phyloP scores from a whole-genome alignment of 37 sponge, comb jelly and placozoan species.

The Chondrosia reniformis region DNA sequence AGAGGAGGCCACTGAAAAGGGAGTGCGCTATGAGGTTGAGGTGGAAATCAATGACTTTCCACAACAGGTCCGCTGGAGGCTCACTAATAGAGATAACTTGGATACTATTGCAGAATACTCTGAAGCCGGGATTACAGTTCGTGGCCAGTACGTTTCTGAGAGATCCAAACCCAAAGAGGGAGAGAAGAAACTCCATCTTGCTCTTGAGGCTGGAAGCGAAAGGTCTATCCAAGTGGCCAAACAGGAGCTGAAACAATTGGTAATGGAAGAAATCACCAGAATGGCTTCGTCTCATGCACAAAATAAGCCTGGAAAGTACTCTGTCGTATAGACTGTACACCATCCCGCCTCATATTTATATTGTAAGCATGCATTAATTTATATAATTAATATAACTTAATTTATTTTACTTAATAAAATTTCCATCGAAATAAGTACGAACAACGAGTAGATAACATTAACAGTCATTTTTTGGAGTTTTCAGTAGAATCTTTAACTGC shows the following conservation, averaged over 20 bases:
- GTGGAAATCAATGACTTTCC: slow-evolving; percentile 97
- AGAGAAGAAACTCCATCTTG: slow-evolving; percentile 75
- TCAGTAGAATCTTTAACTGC: too few relatives aligned
- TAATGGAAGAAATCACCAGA: slow-evolving; percentile 86
- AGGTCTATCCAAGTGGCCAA: slow-evolving; percentile 84
- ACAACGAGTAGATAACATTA: too few relatives aligned
- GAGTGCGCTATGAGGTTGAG: slow-evolving; percentile 74
- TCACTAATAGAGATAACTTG: slow-evolving; percentile 82
- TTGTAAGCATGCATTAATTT: too few relatives aligned
- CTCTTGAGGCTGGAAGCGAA: slow-evolving; percentile 85
- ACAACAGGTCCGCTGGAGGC: slow-evolving; percentile 85
- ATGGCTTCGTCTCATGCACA: slow-evolving; percentile 48
- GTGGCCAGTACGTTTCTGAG: slow-evolving; percentile 87
- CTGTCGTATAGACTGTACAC: slow-evolving; percentile 40
- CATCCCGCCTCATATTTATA: background rate
- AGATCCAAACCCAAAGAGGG: slow-evolving; percentile 66
- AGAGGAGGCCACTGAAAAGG: slow-evolving; percentile 5
- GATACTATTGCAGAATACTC: slow-evolving; percentile 87
- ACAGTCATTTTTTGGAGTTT: too few relatives aligned
- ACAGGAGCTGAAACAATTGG: slow-evolving; percentile 88
- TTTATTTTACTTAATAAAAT: background rate
- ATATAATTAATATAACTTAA: background rate
- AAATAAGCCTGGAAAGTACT: slow-evolving; percentile 68
- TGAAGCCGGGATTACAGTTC: slow-evolving; percentile 85
- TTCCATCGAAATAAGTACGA: too few relatives aligned